These are phyloP conservation scores for Herminia tarsipennalis DNA, from an alignment of 2,888 invertebrate genomes.

Conservation along the genomic window DNA sequence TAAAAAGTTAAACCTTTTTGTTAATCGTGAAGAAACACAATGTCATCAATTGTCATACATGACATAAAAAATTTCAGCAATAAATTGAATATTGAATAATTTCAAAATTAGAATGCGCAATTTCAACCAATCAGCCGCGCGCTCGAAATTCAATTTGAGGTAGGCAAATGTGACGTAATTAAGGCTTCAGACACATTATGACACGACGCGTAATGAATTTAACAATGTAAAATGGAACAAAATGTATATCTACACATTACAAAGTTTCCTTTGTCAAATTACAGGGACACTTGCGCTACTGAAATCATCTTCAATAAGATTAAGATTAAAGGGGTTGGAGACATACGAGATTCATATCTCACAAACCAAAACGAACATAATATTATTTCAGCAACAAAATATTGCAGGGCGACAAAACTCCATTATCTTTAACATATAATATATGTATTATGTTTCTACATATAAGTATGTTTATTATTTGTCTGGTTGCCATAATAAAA, in stretches of 20 bases:
- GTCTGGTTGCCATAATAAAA: no score
- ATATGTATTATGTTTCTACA: slow-evolving; percentile 17
- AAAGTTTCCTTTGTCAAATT: background rate
- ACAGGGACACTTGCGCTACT: background rate
- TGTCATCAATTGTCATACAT: background rate
- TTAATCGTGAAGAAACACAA: background rate
- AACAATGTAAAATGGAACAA: background rate
- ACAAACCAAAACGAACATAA: background rate
- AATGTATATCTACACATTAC: no score
- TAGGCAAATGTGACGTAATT: slow-evolving; percentile 16
- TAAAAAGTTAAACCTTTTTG: slow-evolving; percentile 35
- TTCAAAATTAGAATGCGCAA: slow-evolving; percentile 39
- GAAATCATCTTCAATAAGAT: background rate
- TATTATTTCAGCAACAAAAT: slow-evolving; percentile 18
- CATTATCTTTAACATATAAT: slow-evolving; percentile 25
- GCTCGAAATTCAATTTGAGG: slow-evolving; percentile 35
- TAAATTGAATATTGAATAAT: slow-evolving; percentile 20
- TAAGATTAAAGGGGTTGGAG: slow-evolving; percentile 1
- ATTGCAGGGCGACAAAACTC: slow-evolving; percentile 9
- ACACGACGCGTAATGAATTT: background rate
- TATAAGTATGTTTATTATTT: no score
- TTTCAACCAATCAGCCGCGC: slow-evolving; percentile 37
- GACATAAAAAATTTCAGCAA: background rate
- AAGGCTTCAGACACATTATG: slow-evolving; percentile 7
- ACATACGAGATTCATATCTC: slow-evolving; percentile 1